Evolutionary conservation across 1,140 invertebrate species (phyloP), one percentile per base, ranked within the genome.

Genomic region (Pseudomyrmex cubaensis): DNA sequence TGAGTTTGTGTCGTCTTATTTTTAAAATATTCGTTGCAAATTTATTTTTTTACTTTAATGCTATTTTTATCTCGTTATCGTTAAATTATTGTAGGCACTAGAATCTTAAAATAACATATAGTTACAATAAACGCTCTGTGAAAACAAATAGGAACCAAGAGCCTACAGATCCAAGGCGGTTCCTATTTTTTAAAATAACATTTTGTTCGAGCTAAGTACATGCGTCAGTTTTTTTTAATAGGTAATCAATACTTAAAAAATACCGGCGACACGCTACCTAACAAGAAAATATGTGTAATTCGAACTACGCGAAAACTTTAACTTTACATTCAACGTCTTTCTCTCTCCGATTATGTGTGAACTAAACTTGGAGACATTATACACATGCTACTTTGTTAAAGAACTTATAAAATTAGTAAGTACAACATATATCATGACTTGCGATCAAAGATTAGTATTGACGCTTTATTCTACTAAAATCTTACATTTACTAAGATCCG

Each of bases 221-320:
- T 73, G 22, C 22, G 4, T 13, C 44, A n/a, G n/a, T 0, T 25
- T 25, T 48, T 22, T 12, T 9, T 35, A 57, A 67, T n/a, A 57
- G 15, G 17, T 78, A 69, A 64, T 76, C 61, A 76, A 69, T 78
- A 78, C 52, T 78, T 20, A 22, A 57, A 69, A 50, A 69, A 78
- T 69, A 78, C 64, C 57, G 64, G 57, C 54, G 44, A 69, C 10
- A 15, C 57, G 52, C 17, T 69, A 57, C 20, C 2, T 78, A 78
- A 63, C 15, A n/a, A 78, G 35, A 57, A 57, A 57, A 69, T 69
- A 78, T 12, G 13, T 15, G 10, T 48, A 52, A 52, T 20, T 78
- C 7, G 17, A 35, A 77, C 46, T 77, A 66, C 17, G 8, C 17
- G 17, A 50, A 67, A 67, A 56, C 35, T 67, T 76, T 35, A 56